Evolutionary conservation across 2,888 invertebrate species (phyloP), one percentile per base, ranked within the genome.

Genomic region (Heliothis peltigera): DNA sequence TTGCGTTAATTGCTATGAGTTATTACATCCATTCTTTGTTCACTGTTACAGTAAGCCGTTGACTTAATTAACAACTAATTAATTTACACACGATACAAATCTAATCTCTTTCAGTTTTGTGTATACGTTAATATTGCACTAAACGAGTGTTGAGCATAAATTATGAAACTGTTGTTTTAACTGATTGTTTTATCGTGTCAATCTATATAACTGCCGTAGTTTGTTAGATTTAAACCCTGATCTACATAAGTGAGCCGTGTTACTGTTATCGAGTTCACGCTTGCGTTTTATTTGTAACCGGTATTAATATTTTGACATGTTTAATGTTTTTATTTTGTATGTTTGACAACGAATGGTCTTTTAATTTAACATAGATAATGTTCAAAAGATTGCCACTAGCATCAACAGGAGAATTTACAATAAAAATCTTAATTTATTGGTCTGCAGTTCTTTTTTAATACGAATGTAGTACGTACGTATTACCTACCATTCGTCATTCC

Each of bases 11-110:
- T 79, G 72, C 81, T 63, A 77, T 75, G 79, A 82, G 72, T 81
- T 82, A 82, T 81, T 79, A 79, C 79, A 70, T 66, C 71, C 66
- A 79, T 72, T 80, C 82, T 82, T 83, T 84, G 80, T 83, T 81
- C 70, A 71, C 78, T 72, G 84, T 82, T 81, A 82, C 75, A 79
- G 82, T 81, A 78, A 84, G 80, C 83, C 77, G 82, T 80, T 85
- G 81, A 85, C 82, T 86, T 87, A 86, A 89, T 89, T 89, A 89
- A 76, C 80, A 80, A 73, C 80, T 79, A 86, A 88, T 89, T 89
- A 84, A 84, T 84, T 77, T 84, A 80, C 77, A 61, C 72, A 77
- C 75, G 88, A 89, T 89, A 89, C 68, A 67, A 81, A 89, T 88
- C 88, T 84, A 83, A 87, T 88, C 77, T 80, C 63, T 61, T 56